Conservation (phyloP, 2,888 invertebrate species). For the Allygus modestus region DNA sequence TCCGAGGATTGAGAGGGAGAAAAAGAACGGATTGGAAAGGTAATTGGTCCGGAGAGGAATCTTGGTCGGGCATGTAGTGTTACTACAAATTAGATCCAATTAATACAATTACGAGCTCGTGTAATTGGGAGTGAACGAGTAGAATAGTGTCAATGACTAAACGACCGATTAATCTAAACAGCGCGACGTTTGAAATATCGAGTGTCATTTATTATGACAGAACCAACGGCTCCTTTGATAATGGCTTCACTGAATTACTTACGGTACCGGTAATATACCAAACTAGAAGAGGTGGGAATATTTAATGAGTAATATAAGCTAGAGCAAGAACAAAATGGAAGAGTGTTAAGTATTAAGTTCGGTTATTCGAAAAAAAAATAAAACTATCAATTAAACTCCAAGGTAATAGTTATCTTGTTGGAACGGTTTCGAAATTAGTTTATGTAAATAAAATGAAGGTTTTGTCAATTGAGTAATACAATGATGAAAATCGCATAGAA, state of each 20-base stretch:
- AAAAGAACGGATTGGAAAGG: constrained; percentile 37
- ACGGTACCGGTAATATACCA: not conserved
- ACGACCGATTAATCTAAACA: constrained; percentile 33
- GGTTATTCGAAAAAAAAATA: no score
- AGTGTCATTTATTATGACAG: constrained; percentile 43
- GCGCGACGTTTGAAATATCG: constrained; percentile 28
- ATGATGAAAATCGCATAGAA: no score
- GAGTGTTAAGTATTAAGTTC: no score
- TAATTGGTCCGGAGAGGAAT: constrained; percentile 34
- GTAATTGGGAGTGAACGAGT: constrained; percentile 29
- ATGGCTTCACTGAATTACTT: constrained; percentile 26
- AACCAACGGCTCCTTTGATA: constrained; percentile 16
- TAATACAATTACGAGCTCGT: constrained; percentile 35
- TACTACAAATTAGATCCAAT: constrained; percentile 53
- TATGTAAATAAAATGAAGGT: no score
- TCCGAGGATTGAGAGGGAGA: not conserved
- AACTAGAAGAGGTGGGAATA: not conserved
- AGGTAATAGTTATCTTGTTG: no score
- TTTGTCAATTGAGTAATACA: no score
- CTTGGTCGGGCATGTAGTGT: constrained; percentile 14
- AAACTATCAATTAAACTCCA: no score
- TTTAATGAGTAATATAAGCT: not conserved
- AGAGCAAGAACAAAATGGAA: no score
- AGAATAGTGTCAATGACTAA: constrained; percentile 41
- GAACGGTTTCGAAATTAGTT: no score